phyloP scores from a whole-genome alignment of 2,113 vertebrate genomes.

The Chloebia gouldiae region DNA sequence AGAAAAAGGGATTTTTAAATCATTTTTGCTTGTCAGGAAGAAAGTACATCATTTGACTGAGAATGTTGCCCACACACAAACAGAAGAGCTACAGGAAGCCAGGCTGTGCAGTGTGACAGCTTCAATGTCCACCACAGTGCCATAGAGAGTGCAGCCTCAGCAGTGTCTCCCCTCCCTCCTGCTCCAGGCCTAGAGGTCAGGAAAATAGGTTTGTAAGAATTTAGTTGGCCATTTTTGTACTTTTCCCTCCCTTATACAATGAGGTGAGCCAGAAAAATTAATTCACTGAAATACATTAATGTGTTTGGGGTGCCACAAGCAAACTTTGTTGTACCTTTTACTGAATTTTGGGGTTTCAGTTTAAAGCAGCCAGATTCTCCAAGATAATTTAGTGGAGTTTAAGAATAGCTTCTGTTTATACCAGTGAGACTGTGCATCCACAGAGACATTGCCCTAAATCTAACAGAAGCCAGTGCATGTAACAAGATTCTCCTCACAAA shows the following conservation, averaged over 20 bases:
- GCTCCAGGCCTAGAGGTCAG: rapidly evolving
- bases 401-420: conserved; percentile 33
- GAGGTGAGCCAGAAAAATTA: neutral
- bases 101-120: rapidly evolving
- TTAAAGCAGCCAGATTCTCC: neutral
- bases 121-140: neutral
- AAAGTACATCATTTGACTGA: neutral
- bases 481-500: neutral
- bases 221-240: neutral
- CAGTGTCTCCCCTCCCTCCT: neutral
- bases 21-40: neutral
- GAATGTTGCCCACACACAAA: neutral
- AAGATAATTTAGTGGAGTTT: conserved; percentile 15
- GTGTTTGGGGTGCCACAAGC: neutral
- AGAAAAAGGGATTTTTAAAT: conserved; percentile 40
- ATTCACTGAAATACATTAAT: neutral
- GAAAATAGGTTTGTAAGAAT: neutral
- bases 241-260: neutral
- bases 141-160: neutral
- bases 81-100: neutral
- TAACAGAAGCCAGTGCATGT: neutral
- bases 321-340: neutral
- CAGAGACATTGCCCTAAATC: conserved; percentile 22
- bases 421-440: neutral
- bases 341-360: neutral